A percentile compares a stretch with the other conserved stretches of the same genome.
These are phyloP conservation scores for Cenopis cana DNA, from an alignment of 2,888 invertebrate species.

Conservation along the genomic window DNA sequence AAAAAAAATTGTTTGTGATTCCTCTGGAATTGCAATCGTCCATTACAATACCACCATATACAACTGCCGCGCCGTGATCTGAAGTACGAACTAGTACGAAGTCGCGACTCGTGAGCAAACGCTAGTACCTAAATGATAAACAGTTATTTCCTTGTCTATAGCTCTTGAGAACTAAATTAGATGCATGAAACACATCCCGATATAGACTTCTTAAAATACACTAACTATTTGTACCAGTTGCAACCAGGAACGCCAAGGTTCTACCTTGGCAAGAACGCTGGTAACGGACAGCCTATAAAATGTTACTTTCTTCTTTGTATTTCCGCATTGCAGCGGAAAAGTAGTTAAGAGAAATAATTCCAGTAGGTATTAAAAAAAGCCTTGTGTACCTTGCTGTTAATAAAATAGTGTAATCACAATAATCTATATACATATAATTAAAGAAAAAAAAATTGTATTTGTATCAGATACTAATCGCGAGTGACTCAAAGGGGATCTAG, in stretches of 20 bases:
- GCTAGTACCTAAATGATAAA: background rate
- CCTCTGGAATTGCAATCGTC: background rate
- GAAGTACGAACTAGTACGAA: too few species aligned
- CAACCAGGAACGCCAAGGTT: slow-evolving; percentile 24
- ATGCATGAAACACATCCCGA: slow-evolving; percentile 23
- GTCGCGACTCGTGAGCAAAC: background rate
- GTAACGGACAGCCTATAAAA: slow-evolving; percentile 3
- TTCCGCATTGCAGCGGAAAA: background rate
- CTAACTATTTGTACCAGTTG: slow-evolving; percentile 19
- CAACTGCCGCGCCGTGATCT: background rate
- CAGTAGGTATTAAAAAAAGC: too few species aligned
- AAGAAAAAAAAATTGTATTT: too few species aligned
- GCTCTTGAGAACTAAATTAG: slow-evolving; percentile 32
- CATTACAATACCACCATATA: too few species aligned
- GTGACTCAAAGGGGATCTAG: too few species aligned
- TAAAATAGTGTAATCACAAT: too few species aligned
- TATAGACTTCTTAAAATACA: slow-evolving; percentile 40
- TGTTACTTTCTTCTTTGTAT: background rate
- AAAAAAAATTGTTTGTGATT: background rate
- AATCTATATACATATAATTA: too few species aligned
- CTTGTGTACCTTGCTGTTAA: too few species aligned
- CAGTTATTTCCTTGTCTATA: slow-evolving; percentile 30
- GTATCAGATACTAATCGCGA: too few species aligned
- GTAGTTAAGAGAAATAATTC: background rate
- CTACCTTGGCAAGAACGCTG: background rate